Evolutionary conservation across 92 coral and sea anemone genomes (phyloP), one percentile per base, ranked within the genome.

Genomic region (Umimayanthus chanpuru): DNA sequence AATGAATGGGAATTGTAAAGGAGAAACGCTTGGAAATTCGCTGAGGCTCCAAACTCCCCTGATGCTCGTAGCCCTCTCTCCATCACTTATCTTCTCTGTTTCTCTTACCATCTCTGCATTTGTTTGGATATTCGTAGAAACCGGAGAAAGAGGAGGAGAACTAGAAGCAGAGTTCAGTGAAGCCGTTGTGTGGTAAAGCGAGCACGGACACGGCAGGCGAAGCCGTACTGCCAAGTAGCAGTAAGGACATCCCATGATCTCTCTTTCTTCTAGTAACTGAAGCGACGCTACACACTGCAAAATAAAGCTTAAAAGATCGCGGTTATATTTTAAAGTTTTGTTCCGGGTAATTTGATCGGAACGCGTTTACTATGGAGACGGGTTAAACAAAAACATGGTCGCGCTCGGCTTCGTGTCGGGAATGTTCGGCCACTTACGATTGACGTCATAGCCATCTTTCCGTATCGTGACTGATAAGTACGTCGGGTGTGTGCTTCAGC

Each of bases 321-420:
- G 25, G 87, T 67, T 83, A 44, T 68, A 83, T 76, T 83, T 53
- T 18, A 23, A 20, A 39, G 39, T 41, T 83, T 70, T 70, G 87
- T 83, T 83, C 87, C 87, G 78, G 78, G 43, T 83, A 83, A 83
- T 83, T 83, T 83, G 87, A 83, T 83, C 11, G 87, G 87, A 83
- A 83, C 47, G 55, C 70, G 78, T 26, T 68, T 44, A 78, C 78
- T 66, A 83, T 83, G 77, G 87, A 47, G 64, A 68, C 41, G 40
- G 41, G 66, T 12, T 43, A 83, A 70, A 83, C 87, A 83, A 83
- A 83, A 67, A 70, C 40, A 83, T 18, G 29, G 44, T 28, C 87
- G 41, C 66, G 43, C 87, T 83, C 87, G 78, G 87, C 87, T 26
- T 21, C 50, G 10, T 6, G 66, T 83, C 87, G 87, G 87, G 87